A percentile compares a stretch with the other conserved stretches of the same genome.
phyloP scores from a whole-genome alignment of 2,797 vertebrate species.

The Jordanella pulchra region DNA sequence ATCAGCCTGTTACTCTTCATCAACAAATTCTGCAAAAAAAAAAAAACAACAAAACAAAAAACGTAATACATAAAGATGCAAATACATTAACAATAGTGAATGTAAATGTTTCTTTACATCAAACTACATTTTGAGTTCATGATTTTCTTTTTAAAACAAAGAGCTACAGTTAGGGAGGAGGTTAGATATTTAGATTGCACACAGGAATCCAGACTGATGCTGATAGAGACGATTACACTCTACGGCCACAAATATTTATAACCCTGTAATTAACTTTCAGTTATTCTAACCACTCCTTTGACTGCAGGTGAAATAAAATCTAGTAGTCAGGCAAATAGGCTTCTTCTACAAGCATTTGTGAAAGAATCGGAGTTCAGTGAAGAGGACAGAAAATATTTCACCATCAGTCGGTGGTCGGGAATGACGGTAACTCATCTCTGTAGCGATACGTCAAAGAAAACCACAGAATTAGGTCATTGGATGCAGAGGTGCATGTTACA shows the following conservation, averaged over 20 bases:
- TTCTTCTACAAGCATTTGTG: neutral
- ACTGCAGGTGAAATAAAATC: neutral
- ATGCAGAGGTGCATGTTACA: too few species aligned
- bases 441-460: neutral
- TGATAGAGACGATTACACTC: neutral
- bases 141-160: too few species aligned
- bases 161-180: too few species aligned
- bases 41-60: slow-evolving; percentile 6
- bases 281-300: neutral
- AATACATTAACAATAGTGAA: neutral
- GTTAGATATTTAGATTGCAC: neutral
- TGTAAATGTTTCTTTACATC: neutral
- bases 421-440: neutral
- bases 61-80: neutral
- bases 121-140: neutral
- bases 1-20: slow-evolving; percentile 14
- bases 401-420: neutral
- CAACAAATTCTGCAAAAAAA: slow-evolving; percentile 11
- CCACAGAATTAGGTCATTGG: neutral
- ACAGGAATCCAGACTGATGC: neutral
- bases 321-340: neutral
- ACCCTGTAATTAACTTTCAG: neutral
- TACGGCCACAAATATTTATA: neutral
- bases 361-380: neutral
- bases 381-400: neutral